These are phyloP conservation scores for Notodonta dromedarius DNA, from an alignment of 2,888 invertebrate genomes.

Conservation along the genomic window DNA sequence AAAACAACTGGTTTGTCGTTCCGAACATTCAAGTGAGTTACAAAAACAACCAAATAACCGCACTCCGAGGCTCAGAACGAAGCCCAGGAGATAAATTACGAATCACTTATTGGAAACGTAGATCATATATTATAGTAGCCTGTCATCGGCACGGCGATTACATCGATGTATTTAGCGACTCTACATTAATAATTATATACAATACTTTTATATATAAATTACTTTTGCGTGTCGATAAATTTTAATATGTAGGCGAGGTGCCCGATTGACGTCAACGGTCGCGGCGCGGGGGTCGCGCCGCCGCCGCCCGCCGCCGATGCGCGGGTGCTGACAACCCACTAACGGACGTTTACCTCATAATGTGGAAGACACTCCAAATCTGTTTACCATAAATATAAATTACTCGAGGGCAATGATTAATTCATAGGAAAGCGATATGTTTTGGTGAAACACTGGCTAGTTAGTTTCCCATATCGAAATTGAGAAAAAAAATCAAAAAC, in stretches of 20 bases:
- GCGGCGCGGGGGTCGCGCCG: conserved; percentile 18
- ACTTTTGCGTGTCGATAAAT: conserved; percentile 37
- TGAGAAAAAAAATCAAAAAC: too few relatives aligned
- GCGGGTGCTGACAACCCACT: conserved; percentile 36
- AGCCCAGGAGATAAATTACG: background rate
- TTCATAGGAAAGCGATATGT: background rate
- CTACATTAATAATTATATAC: conserved; percentile 43
- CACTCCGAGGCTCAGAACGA: too few relatives aligned
- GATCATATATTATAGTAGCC: background rate
- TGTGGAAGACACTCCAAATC: conserved; percentile 31
- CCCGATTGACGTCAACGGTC: conserved; percentile 53
- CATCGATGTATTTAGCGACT: conserved; percentile 23
- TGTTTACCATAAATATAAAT: conserved; percentile 32
- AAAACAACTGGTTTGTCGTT: too few relatives aligned
- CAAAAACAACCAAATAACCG: background rate
- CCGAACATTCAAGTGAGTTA: background rate
- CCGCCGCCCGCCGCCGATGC: conserved; percentile 11
- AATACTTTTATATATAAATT: too few relatives aligned
- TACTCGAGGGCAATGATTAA: conserved; percentile 7
- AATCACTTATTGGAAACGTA: background rate
- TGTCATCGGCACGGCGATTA: background rate
- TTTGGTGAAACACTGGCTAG: background rate
- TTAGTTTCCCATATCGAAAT: too few relatives aligned
- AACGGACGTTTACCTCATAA: conserved; percentile 42
- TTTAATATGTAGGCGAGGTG: conserved; percentile 48